Evolutionary conservation across 92 coral and sea anemone species (phyloP), one percentile per base, ranked within the genome.

Genomic region (Epizoanthus illoricatus): DNA sequence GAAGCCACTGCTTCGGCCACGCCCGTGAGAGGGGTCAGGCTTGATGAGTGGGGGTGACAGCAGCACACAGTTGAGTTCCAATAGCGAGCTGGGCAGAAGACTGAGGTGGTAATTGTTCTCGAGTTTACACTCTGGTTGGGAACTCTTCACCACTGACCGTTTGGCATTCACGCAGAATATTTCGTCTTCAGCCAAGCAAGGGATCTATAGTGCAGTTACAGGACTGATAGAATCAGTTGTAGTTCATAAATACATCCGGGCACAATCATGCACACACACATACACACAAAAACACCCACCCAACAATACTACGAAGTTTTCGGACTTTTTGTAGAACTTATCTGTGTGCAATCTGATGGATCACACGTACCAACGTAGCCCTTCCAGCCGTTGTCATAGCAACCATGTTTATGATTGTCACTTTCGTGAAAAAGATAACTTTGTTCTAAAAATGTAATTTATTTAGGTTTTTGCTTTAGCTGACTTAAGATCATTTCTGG

Each of bases 61-160:
- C 54, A 97, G 89, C 36, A 97, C 80, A 76, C 99, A 97, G 86
- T 97, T 97, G 80, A 94, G 75, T 84, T 97, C 97, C 16, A 97
- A 88, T 61, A 97, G 83, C 20, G 98, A 97, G 75, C 93, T 90
- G 49, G 94, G 92, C 0, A 93, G 85, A 20, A 78, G 60, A 49
- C 82, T 78, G 41, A 64, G 43, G 21, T 81, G 84, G 61, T 40
- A 69, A 7, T 84, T 70, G 59, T 60, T 63, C 66, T 83, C 74
- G 84, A 65, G 79, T 75, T 73, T 71, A 1, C 71, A 42, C 36
- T 40, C 49, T 33, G 69, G 76, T 33, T 86, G 74, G 43, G 87
- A 85, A 49, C 81, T 89, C 56, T 88, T 79, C 8, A 73, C 81
- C 21, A 87, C 85, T 5, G 79, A 13, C 69, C 99, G 83, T 49